phyloP scores from a whole-genome alignment of 64 coral and sea anemone genomes.

The Montipora capricornis region DNA sequence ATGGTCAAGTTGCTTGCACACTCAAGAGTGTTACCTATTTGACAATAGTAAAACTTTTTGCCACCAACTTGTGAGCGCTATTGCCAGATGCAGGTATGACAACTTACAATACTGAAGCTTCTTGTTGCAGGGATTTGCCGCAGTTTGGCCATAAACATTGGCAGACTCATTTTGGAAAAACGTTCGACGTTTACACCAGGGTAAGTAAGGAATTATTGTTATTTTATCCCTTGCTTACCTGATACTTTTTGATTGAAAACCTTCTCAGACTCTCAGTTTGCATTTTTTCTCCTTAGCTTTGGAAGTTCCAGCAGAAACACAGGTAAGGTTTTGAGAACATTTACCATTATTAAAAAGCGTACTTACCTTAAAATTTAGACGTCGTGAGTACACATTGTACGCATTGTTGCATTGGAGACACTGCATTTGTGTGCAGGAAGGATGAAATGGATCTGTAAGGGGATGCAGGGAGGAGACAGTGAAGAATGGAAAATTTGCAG shows the following conservation, averaged over 20 bases:
- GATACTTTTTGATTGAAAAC: background rate
- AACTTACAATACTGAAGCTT: too few species aligned
- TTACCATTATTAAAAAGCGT: too few species aligned
- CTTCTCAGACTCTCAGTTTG: background rate
- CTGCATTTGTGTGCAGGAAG: too few species aligned
- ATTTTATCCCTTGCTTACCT: background rate
- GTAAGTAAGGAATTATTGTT: constrained; percentile 6
- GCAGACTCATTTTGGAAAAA: constrained; percentile 99
- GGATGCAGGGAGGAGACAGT: background rate
- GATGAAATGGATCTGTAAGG: too few species aligned
- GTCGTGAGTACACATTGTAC: too few species aligned
- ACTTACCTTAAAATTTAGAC: too few species aligned
- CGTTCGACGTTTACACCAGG: constrained; percentile 96
- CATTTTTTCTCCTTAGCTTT: constrained; percentile 58
- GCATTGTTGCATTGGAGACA: too few species aligned
- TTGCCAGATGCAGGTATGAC: too few species aligned
- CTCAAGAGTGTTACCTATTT: too few species aligned
- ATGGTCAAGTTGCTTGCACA: too few species aligned
- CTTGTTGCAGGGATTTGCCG: constrained; percentile 81
- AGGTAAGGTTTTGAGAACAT: constrained; percentile 45
- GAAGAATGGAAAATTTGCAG: background rate
- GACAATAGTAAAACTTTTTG: too few species aligned
- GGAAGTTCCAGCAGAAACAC: constrained; percentile 98
- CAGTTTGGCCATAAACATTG: constrained; percentile 98
- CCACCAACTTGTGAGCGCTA: too few species aligned